Base-by-base conservation (phyloP, 1,140 invertebrate genomes). In the Cephus cinctus region DNA sequence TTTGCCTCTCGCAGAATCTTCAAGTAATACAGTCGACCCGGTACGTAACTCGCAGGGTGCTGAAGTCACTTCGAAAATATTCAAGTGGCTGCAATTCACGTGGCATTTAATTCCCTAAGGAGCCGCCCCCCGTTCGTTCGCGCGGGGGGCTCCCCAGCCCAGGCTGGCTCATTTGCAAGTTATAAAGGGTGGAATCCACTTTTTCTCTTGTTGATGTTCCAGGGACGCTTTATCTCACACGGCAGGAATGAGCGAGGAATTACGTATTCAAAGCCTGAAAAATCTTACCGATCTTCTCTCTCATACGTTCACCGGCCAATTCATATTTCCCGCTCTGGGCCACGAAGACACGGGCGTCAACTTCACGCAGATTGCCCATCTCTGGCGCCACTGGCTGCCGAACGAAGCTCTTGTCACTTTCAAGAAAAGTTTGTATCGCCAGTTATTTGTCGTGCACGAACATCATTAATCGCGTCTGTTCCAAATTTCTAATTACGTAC, bases 351-450 rank as follows among this genome's bases (percentile, higher is more conserved):
- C 86, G 5, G 79, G 80, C 1, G 76, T 82, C 5, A 81, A 79
- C 30, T 82, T 80, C 58, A 79, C 77, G 32, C 80, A 83, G 47
- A 76, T 90, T 42, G 85, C 85, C 0, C 79, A 81, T 40, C 80
- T 89, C 63, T 92, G 89, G 88, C 82, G 82, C 55, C 82, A 87
- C 43, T 92, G 89, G 89, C 69, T 92, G 27, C 89, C 89, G 1
- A 82, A 83, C 1, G 89, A 92, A 49, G 88, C 88, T 0, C 72
- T 89, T 41, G 79, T 82, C 40, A 89, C 87, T 8, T 91, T 92
- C 65, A 80, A 83, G 71, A 83, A 82, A 77, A 88, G 88, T 89
- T 72, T 67, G 78, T 70, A 47, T n/a, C 5, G 6, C n/a, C n/a
- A n/a, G n/a, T n/a, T n/a, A n/a, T n/a, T n/a, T n/a, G n/a, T n/a